phyloP scores from a whole-genome alignment of 2,113 vertebrate species.

The Cricetomys ansorgei region DNA sequence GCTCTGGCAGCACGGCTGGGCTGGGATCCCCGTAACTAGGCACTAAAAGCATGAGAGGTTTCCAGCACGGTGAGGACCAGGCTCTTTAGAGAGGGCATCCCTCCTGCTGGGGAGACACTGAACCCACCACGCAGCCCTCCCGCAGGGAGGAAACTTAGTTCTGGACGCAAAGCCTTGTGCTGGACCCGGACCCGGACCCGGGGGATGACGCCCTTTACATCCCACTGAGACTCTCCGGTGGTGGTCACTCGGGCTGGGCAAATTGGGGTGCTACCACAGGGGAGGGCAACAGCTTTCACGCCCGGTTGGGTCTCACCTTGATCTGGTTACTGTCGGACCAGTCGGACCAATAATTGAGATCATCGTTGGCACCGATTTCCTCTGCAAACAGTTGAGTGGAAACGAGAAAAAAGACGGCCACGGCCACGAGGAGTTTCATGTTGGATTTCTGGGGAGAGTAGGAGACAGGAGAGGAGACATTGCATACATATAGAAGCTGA shows the following conservation, averaged over 20 bases:
- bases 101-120: not conserved
- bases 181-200: not conserved
- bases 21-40: not conserved
- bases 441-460: constrained; percentile 65
- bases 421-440: constrained; percentile 91
- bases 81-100: not conserved
- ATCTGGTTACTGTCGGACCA: constrained; percentile 90
- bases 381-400: constrained; percentile 88
- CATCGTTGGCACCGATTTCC: constrained; percentile 89
- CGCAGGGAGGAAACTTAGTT: not conserved
- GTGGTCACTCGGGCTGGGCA: not conserved
- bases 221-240: not conserved
- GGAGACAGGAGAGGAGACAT: not conserved
- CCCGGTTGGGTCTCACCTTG: constrained; percentile 87
- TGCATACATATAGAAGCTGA: not conserved
- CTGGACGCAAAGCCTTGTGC: not conserved
- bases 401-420: constrained; percentile 88
- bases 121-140: too few species aligned
- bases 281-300: not conserved
- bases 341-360: constrained; percentile 89
- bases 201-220: not conserved
- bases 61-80: not conserved
- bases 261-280: not conserved
- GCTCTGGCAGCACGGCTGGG: not conserved
- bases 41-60: not conserved